These are phyloP conservation scores for Eremobia ochroleuca DNA, from an alignment of 2,888 invertebrate genomes.

Conservation along the genomic window DNA sequence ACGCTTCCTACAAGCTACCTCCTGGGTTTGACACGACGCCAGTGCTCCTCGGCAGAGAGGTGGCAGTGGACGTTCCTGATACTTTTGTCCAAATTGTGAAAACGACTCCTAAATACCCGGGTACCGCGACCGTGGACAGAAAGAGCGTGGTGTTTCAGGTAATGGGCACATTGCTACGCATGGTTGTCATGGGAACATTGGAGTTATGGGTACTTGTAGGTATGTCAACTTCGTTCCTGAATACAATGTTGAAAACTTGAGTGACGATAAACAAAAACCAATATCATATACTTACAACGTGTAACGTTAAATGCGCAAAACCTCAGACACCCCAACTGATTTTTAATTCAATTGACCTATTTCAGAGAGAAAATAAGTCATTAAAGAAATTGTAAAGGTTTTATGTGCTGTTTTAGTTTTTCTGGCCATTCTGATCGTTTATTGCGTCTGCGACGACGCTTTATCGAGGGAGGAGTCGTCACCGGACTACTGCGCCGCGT, in stretches of 20 bases:
- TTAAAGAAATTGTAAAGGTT: too few species aligned
- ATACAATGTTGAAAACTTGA: constrained; percentile 21
- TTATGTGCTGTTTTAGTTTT: too few species aligned
- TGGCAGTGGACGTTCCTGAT: constrained; percentile 97
- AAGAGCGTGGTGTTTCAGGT: constrained; percentile 89
- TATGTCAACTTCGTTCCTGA: constrained; percentile 46
- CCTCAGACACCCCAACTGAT: too few species aligned
- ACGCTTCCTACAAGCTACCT: constrained; percentile 88
- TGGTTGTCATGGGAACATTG: constrained; percentile 69
- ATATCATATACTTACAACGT: neutral
- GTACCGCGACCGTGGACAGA: constrained; percentile 91
- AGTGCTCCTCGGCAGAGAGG: constrained; percentile 90
- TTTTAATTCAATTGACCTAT: too few species aligned
- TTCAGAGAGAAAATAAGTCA: too few species aligned
- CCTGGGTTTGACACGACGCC: constrained; percentile 89
- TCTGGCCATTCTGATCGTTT: too few species aligned
- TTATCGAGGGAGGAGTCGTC: too few species aligned
- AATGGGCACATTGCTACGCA: constrained; percentile 82
- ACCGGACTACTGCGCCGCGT: too few species aligned
- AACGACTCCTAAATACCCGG: constrained; percentile 93
- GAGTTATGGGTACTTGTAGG: constrained; percentile 55
- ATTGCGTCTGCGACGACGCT: too few species aligned
- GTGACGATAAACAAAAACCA: neutral
- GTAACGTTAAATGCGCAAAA: too few species aligned
- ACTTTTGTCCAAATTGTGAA: constrained; percentile 96